These are phyloP conservation scores for Carcharodon carcharias DNA, from an alignment of 2,797 vertebrate species.

Conservation along the genomic window DNA sequence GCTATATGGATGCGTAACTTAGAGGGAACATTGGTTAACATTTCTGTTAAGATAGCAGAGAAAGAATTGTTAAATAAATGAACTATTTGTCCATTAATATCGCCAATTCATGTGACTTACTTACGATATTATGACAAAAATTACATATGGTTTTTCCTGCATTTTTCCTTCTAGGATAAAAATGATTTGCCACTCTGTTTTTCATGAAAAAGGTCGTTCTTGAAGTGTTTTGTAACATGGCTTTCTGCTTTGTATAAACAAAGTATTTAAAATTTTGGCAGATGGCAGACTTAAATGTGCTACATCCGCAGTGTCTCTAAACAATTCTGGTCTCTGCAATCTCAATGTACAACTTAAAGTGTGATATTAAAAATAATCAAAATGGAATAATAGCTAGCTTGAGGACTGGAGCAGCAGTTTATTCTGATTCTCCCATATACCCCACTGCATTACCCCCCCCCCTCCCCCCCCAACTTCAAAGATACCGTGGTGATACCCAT, in stretches of 20 bases:
- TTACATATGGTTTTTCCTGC: background rate
- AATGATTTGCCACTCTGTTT: background rate
- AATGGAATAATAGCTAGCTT: background rate
- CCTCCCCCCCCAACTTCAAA: too few species aligned
- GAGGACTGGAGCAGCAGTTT: background rate
- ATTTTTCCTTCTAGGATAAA: background rate
- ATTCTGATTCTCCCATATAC: background rate
- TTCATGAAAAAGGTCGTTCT: background rate
- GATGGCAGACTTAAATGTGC: background rate
- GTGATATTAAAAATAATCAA: slow-evolving; percentile 20
- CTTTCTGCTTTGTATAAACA: background rate
- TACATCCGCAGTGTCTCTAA: background rate
- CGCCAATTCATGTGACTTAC: background rate
- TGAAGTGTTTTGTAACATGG: background rate
- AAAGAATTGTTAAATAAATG: background rate
- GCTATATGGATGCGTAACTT: background rate
- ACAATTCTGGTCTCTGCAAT: background rate
- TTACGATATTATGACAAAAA: background rate
- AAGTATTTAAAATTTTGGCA: background rate
- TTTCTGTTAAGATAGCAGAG: background rate
- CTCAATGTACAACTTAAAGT: background rate
- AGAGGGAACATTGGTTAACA: background rate
- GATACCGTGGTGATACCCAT: background rate
- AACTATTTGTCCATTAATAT: background rate
- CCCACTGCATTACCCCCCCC: too few species aligned